Conservation (phyloP, 1,140 invertebrate genomes). For the Drosophila nebulosa region DNA sequence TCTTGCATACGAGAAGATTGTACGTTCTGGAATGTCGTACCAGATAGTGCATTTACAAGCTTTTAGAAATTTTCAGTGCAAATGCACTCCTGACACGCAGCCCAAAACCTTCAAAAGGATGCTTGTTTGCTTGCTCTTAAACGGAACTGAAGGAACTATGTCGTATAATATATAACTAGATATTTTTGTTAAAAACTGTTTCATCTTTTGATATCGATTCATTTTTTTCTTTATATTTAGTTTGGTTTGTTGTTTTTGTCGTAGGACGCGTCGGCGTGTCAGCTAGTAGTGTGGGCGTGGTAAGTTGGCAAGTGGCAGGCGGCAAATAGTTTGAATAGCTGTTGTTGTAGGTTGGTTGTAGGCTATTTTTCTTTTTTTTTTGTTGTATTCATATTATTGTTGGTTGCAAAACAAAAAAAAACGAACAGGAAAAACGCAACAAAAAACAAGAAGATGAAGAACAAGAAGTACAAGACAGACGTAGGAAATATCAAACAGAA, state of each 20-base stretch:
- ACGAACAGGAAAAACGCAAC: constrained; percentile 4
- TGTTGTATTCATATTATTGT: not conserved
- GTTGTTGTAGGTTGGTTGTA: no score
- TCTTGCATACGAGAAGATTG: constrained; percentile 80
- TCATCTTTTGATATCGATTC: not conserved
- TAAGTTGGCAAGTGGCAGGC: constrained; percentile 14
- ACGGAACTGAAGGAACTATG: constrained; percentile 17
- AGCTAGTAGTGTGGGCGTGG: constrained; percentile 31
- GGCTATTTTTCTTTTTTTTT: not conserved
- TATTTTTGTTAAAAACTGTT: not conserved
- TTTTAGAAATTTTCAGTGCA: constrained; percentile 90
- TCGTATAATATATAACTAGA: not conserved
- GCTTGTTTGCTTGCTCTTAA: constrained; percentile 19
- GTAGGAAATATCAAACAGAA: constrained; percentile 30
- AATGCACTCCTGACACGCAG: constrained; percentile 98
- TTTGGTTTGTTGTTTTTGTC: not conserved
- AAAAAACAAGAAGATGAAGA: not conserved
- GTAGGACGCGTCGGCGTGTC: constrained; percentile 33
- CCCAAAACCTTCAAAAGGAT: constrained; percentile 84
- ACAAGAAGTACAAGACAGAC: constrained; percentile 28
- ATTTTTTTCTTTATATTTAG: not conserved
- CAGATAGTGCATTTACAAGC: constrained; percentile 99
- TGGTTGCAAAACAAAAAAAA: constrained; percentile 9
- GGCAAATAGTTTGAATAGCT: not conserved
- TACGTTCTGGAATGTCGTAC: constrained; percentile 93